Percentiles rank a stretch among this genome's conserved stretches.
Evolutionary conservation across 2,888 invertebrate species (phyloP).

Genomic region (Metacarcinus magister): DNA sequence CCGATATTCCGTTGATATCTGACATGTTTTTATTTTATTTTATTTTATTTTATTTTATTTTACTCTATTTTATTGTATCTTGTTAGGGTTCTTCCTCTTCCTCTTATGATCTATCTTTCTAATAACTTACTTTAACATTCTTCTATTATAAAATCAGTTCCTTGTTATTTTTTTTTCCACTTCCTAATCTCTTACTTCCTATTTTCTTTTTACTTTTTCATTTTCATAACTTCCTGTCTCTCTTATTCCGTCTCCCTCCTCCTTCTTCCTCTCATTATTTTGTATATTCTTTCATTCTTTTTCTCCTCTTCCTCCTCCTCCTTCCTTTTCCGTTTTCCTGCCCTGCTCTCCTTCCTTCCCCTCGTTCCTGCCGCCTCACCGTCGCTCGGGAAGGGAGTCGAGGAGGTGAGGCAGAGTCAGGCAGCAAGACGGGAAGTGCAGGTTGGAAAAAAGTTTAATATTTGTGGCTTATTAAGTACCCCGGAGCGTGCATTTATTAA

Average conservation of each 20-base stretch:
- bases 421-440: background rate
- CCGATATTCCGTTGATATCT: background rate
- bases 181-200: no score
- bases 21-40: background rate
- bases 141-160: background rate
- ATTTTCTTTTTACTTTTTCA: no score
- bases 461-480: background rate
- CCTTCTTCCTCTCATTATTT: background rate
- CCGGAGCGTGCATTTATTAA: background rate
- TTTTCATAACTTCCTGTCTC: background rate
- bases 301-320: background rate
- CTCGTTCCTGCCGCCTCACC: no score
- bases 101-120: background rate
- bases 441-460: background rate
- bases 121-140: background rate
- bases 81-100: background rate
- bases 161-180: background rate
- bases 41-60: background rate
- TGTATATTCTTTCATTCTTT: background rate
- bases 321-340: background rate
- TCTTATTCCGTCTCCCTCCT: background rate
- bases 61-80: background rate
- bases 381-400: no score
- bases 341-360: background rate
- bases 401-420: background rate